Evolutionary conservation across 2,888 invertebrate species (phyloP), one percentile per base, ranked within the genome.

Genomic region (Zygothrica quintamaculata): DNA sequence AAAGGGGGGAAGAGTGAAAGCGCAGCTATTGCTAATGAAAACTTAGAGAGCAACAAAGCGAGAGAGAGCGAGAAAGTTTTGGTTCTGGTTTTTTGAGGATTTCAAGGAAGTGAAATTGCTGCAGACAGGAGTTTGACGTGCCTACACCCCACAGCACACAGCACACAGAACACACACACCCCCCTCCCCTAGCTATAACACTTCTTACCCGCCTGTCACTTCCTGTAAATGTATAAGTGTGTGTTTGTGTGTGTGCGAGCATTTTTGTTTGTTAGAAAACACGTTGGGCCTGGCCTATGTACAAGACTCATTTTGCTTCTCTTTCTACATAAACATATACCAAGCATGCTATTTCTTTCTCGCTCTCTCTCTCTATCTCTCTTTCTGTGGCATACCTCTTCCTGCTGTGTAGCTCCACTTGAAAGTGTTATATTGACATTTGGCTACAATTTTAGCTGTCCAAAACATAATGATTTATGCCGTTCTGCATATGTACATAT

Each of bases 91-190:
- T 60, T 55, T 77, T 73, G 62, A 65, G 50, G 81, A 86, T 79
- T 86, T 86, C 75, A 84, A 86, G 82, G 86, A 86, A 86, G 82
- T 84, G 62, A 86, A 86, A 86, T 80, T 74, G 81, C 75, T 84
- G 84, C 86, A 82, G 82, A 82, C 86, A 74, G 86, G 71, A 69
- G 75, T 77, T 84, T 77, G 59, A 50, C 48, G 18, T 22, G 5
- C 18, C 44, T 13, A n/a, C 29, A 7, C 29, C 9, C 48, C 22
- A n/a, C n/a, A n/a, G n/a, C n/a, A n/a, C n/a, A n/a, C n/a, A n/a
- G n/a, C n/a, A n/a, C n/a, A n/a, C n/a, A n/a, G n/a, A n/a, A n/a
- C n/a, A n/a, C n/a, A n/a, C n/a, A n/a, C 9, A 11, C 13, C 22
- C 26, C 40, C 11, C 9, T 3, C 26, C 51, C 29, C 18, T 5